phyloP scores from a whole-genome alignment of 2,113 vertebrate species.

The Phasianus colchicus region DNA sequence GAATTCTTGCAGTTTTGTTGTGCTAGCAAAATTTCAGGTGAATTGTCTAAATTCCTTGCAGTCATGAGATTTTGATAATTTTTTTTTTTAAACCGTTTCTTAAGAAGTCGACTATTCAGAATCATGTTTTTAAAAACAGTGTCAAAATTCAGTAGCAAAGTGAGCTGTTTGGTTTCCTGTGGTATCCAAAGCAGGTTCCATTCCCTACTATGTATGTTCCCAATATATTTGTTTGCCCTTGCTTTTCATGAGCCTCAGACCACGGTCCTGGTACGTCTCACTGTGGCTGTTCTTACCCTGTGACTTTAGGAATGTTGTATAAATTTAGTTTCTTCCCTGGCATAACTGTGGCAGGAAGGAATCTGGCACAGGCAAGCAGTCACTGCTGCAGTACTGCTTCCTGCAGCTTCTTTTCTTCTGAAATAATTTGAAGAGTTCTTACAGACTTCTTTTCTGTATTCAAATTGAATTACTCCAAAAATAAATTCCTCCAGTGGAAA shows the following conservation, averaged over 20 bases:
- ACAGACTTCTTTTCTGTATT: background rate
- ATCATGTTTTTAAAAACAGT: background rate
- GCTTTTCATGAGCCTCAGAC: background rate
- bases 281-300: background rate
- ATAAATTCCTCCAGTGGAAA: background rate
- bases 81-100: background rate
- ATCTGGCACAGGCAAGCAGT: background rate
- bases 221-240: background rate
- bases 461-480: background rate
- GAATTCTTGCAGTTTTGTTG: background rate
- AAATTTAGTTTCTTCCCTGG: constrained; percentile 36
- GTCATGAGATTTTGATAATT: background rate
- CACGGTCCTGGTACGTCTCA: background rate
- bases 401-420: background rate
- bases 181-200: background rate
- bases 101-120: background rate
- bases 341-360: constrained; percentile 15
- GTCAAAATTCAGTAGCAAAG: background rate
- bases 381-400: background rate
- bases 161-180: background rate
- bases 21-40: background rate
- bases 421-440: background rate
- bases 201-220: background rate
- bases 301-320: constrained; percentile 36
- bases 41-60: background rate